Conservation (phyloP, 2,113 vertebrate species). For the Sialia sialis region DNA sequence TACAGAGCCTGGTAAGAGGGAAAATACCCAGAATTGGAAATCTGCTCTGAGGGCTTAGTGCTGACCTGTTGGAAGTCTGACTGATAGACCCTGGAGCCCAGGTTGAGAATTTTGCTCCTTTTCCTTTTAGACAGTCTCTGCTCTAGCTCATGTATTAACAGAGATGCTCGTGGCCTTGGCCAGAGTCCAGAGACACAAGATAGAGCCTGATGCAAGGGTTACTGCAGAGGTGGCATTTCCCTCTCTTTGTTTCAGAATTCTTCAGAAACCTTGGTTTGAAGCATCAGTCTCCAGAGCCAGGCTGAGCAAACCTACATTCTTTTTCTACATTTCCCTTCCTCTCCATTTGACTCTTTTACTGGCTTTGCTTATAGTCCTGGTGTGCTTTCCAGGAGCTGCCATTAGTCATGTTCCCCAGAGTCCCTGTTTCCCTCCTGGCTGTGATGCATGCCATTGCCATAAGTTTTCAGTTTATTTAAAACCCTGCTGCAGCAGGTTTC, state of each 20-base stretch:
- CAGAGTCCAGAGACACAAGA: neutral
- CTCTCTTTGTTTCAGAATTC: neutral
- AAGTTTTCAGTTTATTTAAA: conserved; percentile 44
- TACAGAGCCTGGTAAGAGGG: neutral
- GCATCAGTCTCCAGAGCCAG: neutral
- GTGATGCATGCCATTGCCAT: neutral
- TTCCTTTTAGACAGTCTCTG: neutral
- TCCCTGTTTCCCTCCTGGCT: neutral
- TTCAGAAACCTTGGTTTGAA: neutral
- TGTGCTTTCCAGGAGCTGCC: conserved; percentile 32
- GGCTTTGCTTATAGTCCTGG: neutral
- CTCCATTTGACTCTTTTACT: neutral
- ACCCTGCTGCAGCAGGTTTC: neutral
- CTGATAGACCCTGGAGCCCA: neutral
- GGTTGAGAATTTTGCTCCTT: neutral
- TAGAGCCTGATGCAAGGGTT: neutral
- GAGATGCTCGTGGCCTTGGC: neutral
- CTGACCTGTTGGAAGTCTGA: neutral
- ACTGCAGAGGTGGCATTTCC: neutral
- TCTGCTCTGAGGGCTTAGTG: neutral
- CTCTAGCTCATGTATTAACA: neutral
- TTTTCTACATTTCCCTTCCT: neutral
- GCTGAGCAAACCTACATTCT: neutral
- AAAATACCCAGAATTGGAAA: neutral
- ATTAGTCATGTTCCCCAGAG: conserved; percentile 13